A percentile compares a stretch with the other conserved stretches of the same genome.
Conservation (phyloP, 1,140 invertebrate species). For the Bombus fervidus region DNA sequence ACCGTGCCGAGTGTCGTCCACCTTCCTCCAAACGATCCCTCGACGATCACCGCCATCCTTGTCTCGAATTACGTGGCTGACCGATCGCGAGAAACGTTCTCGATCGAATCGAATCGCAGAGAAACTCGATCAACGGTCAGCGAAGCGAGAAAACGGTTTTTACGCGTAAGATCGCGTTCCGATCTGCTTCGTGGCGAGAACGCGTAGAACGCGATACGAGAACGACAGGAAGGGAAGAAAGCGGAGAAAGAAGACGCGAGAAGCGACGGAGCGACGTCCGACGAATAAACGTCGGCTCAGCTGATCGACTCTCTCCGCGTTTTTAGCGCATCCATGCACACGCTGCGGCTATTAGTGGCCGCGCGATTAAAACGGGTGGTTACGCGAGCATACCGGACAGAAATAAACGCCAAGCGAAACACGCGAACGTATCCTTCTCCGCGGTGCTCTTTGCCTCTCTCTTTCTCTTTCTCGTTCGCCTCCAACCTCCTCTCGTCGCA, state of each 20-base stretch:
- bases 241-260: background rate
- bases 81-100: background rate
- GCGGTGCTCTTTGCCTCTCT: background rate
- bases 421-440: slow-evolving; percentile 46
- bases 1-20: background rate
- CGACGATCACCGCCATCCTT: too few relatives aligned
- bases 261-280: background rate
- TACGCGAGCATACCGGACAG: slow-evolving; percentile 70
- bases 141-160: slow-evolving; percentile 1
- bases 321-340: slow-evolving; percentile 34
- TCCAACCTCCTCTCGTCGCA: background rate
- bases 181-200: background rate
- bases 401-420: slow-evolving; percentile 73
- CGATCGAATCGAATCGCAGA: slow-evolving; percentile 1
- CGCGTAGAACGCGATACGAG: background rate
- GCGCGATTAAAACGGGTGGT: slow-evolving; percentile 73
- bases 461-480: background rate
- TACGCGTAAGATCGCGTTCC: background rate
- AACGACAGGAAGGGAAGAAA: too few relatives aligned
- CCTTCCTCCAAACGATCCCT: background rate
- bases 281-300: slow-evolving; percentile 56
- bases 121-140: background rate
- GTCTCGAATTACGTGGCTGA: too few relatives aligned
- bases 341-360: slow-evolving; percentile 63
- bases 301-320: slow-evolving; percentile 52